Base-by-base conservation (phyloP, 1,140 invertebrate species). In the Stegodyphus mimosarum region DNA sequence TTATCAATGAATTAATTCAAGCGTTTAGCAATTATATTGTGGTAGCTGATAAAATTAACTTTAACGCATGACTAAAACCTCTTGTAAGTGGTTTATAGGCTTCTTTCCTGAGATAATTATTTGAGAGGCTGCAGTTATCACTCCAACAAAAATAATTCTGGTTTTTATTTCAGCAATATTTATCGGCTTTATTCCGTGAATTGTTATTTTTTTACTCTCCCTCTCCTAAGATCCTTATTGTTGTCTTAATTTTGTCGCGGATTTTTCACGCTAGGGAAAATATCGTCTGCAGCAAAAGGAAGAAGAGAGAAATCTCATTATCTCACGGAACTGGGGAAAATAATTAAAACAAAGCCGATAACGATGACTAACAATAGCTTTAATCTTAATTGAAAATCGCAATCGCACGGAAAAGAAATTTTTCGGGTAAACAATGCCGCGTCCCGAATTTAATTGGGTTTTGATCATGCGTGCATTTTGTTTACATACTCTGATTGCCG, bases 261-360 rank as follows among this genome's bases (percentile, higher is more conserved):
- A 83, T 83, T 83, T 83, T 83, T 83, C 80, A 83, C 80, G 80
- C 80, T 74, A 74, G 76, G 50, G 60, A 66, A n/a, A 33, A 33
- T 33, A 33, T 33, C 33, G 33, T 33, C 33, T 33, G 33, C 33
- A 33, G 33, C 33, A 33, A 33, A 33, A 33, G 33, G 33, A 33
- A 33, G 33, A 33, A 67, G 50, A 52, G 48, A 48, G 69, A 71
- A 84, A 84, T 84, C 81, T 84, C 81, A 84, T 84, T 84, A 84
- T 84, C 73, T 74, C 74, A 83, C 80, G 71, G 80, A 83, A 74
- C 81, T 53, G 63, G 63, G 73, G 81, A 84, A 84, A 84, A 84
- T 84, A 84, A 84, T 84, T 84, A 84, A 84, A 84, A 84, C 81
- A 84, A 84, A 84, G 81, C 81, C 81, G 81, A 84, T 84, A 84